Percentiles rank a stretch among this genome's conserved stretches.
phyloP scores from a whole-genome alignment of 1,140 invertebrate genomes.

The Leguminivora glycinivorella region DNA sequence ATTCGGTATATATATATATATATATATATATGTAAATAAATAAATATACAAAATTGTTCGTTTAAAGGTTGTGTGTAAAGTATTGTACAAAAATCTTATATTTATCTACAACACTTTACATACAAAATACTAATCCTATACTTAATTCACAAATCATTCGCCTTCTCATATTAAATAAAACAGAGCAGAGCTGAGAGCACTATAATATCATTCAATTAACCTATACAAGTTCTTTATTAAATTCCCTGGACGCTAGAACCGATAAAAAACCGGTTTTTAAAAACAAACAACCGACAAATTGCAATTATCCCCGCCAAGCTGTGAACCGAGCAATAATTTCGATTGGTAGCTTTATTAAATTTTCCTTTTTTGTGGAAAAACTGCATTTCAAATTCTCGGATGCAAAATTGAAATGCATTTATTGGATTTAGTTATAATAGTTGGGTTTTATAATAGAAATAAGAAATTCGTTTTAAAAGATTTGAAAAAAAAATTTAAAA shows the following conservation, averaged over 20 bases:
- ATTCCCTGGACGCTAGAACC: not conserved
- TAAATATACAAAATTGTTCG: too few relatives aligned
- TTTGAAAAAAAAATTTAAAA: not conserved
- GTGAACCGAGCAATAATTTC: constrained; percentile 16
- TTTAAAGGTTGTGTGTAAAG: too few relatives aligned
- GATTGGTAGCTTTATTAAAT: constrained; percentile 25
- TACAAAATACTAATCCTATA: not conserved
- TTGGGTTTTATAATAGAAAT: not conserved
- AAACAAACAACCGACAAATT: constrained; percentile 17
- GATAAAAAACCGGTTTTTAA: not conserved
- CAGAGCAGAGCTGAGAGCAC: not conserved
- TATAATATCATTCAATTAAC: constrained; percentile 10
- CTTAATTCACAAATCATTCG: not conserved
- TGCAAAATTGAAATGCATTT: not conserved
- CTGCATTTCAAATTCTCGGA: constrained; percentile 17
- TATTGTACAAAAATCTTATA: too few relatives aligned
- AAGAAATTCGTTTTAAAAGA: not conserved
- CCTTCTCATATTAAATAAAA: not conserved
- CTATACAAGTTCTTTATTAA: constrained; percentile 1
- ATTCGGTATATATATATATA: too few relatives aligned
- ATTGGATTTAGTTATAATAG: constrained; percentile 8
- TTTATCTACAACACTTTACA: too few relatives aligned
- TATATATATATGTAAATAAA: too few relatives aligned
- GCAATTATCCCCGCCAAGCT: constrained; percentile 24
- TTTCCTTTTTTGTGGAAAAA: constrained; percentile 13